Evolutionary conservation across 2,797 vertebrate genomes (phyloP), one percentile per base, ranked within the genome.

Genomic region (Megaceryle alcyon): DNA sequence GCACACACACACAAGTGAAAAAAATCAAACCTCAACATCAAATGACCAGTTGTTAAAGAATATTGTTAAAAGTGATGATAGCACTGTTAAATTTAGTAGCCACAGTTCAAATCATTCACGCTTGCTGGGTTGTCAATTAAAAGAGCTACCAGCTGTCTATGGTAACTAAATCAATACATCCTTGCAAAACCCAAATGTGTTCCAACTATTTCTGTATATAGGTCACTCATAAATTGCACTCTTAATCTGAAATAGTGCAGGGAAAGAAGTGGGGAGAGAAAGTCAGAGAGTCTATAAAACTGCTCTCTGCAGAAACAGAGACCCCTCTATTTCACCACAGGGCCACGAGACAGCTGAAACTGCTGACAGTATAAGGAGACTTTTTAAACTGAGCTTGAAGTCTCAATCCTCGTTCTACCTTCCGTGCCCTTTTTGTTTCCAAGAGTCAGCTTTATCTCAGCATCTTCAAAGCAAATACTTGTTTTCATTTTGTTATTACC

Each of bases 71-170:
- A 81, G 61, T 31, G 39, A 69, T 83, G n/a, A 83, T 16, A 64
- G 82, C 0, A 0, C 82, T 85, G 89, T 35, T 91, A 90, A 90
- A 93, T 93, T 92, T 77, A 96, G 94, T 80, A 86, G 71, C 44
- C 19, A 2, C 21, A 16, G n/a, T 53, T 88, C 59, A 90, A 90
- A 88, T 90, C 66, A 48, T 60, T 80, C 90, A 92, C 3, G 25
- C 94, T 81, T 49, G 33, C 70, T 69, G 61, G 22, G 41, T 49
- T 77, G 77, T 91, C 95, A 84, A 95, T 95, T 25, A 66, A 48
- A 81, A 89, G 73, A 82, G 73, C 84, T 46, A 31, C 65, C 91
- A 93, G 87, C 90, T 96, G 92, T 44, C 88, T 81, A 37, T 54
- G 53, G 69, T 37, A 35, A 35, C 90, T 89, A 43, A 46, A 79